Base-by-base conservation (phyloP, 2,113 vertebrate species). In the Corydoras maculifer region DNA sequence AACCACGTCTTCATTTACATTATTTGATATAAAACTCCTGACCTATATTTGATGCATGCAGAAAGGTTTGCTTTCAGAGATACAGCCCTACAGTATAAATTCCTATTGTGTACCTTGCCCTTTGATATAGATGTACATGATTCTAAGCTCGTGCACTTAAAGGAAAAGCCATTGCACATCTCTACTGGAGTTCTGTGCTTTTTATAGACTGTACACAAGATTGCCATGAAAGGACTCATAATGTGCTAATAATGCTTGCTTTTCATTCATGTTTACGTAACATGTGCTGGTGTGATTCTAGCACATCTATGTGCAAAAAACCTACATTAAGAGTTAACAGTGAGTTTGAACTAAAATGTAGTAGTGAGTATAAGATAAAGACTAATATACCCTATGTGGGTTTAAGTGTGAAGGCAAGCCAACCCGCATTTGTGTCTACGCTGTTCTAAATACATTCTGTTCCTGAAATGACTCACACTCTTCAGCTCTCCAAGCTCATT, bases 21-120 rank as follows among this genome's bases (percentile, higher is more conserved):
- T 75, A 84, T 68, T 69, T 62, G 73, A 72, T 71, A 77, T 74
- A 74, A 79, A 83, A 78, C 67, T 63, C 64, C 50, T 30, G 79
- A 82, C 77, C 53, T 66, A 82, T 43, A 73, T 70, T 58, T 81
- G 18, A 48, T 25, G 65, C 65, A 74, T 74, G 59, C 67, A 48
- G 9, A 65, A 49, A 25, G n/a, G 48, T 32, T 62, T 62, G 30
- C 18, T 61, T 63, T 49, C n/a, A 18, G 35, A 13, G 51, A 68
- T 62, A 63, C 1, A 64, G 25, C 29, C 14, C 7, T 55, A 9
- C 7, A 13, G 8, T 50, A n/a, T n/a, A 55, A 8, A 29, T 53
- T 11, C 5, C 10, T 29, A 50, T 43, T 48, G n/a, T 53, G 30
- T 69, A 43, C 25, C 25, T 30, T 43, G 12, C 30, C 0, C 64